phyloP scores from a whole-genome alignment of 92 coral and sea anemone species.

The Epizoanthus fatuus region DNA sequence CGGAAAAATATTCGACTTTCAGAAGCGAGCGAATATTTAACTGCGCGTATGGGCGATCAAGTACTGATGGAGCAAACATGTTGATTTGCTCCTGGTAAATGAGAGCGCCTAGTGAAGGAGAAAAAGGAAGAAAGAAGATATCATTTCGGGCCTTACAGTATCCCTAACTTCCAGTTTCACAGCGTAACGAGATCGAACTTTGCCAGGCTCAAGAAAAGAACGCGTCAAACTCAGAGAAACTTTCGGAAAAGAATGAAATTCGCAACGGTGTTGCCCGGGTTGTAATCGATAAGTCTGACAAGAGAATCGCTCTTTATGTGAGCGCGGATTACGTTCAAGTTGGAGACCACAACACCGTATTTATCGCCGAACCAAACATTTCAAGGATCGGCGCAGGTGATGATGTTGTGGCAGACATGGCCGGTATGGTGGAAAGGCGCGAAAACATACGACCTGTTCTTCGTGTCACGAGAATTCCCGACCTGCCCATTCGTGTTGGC shows the following conservation, averaged over 20 bases:
- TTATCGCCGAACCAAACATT: neutral
- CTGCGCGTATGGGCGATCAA: neutral
- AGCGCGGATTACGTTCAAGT: slow-evolving; percentile 7
- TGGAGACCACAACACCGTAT: neutral
- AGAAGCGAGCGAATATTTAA: neutral
- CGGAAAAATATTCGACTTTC: neutral
- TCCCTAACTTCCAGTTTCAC: neutral
- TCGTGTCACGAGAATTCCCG: slow-evolving; percentile 4
- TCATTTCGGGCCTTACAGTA: neutral
- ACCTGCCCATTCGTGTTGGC: slow-evolving; percentile 18
- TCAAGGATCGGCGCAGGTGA: neutral
- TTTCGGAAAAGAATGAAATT: neutral
- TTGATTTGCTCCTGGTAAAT: neutral
- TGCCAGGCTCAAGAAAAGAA: neutral
- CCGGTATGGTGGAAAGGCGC: neutral
- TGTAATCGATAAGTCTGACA: neutral
- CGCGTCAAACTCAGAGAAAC: neutral
- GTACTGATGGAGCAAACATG: neutral
- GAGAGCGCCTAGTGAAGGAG: neutral
- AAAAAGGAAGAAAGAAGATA: neutral
- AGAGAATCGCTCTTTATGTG: neutral
- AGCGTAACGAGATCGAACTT: neutral
- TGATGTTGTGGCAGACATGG: neutral
- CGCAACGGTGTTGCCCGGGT: neutral
- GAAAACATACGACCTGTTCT: slow-evolving; percentile 2